Base-by-base conservation (phyloP, 2,113 vertebrate species). In the Zeus faber region DNA sequence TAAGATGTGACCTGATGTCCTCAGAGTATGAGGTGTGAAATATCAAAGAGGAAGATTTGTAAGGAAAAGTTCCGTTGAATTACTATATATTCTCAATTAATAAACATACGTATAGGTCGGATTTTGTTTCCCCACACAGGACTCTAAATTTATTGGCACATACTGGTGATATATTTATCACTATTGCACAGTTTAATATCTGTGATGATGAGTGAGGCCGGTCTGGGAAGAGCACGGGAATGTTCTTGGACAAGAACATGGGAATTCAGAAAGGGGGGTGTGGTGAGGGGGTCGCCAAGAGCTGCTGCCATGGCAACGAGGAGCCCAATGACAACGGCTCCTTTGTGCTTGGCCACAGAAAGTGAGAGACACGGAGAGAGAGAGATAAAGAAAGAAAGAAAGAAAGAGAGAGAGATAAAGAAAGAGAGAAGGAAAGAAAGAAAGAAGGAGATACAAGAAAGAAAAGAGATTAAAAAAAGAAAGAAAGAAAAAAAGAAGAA, bases 241-340 rank as follows among this genome's bases (percentile, higher is more conserved):
- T n/a, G n/a, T n/a, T n/a, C 77, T 86, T 82, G 77, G 84, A 84
- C 77, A 74, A 70, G 65, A 81, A 83, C 77, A 81, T 84, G 77
- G 76, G 76, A 84, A 81, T 81, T 55, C 40, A 41, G 40, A 20
- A 20, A 44, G 21, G 22, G 10, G 24, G 46, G 46, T 23, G 45
- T 22, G 44, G 48, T 18, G 33, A 53, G 62, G 23, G 20, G 3
- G 56, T 53, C 53, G 41, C 58, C 58, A 58, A 54, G 72, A 75
- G 58, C 63, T 14, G 37, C 80, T 24, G 33, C 61, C 54, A 55
- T 79, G 77, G 70, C 54, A 64, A 86, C 84, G 63, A 65, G 57
- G 60, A 74, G 77, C 76, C 79, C 71, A 79, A 77, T 77, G 79
- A 86, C 82, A 86, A 86, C 77, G 39, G 65, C 67, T 62, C 72